A percentile compares a stretch with the other conserved stretches of the same genome.
Evolutionary conservation across 2,113 vertebrate genomes (phyloP).

Genomic region (Chaetura pelagica): DNA sequence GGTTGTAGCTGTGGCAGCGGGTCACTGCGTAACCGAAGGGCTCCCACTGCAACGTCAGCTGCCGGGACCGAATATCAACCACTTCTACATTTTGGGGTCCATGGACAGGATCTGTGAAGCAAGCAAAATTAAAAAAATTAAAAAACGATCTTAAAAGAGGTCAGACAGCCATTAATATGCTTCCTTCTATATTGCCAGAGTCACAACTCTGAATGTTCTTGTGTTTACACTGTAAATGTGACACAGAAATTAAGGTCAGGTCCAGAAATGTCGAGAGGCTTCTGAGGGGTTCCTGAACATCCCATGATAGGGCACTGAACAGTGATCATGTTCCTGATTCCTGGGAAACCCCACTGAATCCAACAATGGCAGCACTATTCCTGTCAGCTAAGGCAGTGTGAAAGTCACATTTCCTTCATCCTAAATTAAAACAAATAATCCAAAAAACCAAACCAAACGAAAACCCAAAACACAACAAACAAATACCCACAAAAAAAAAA

Average conservation of each 20-base stretch:
- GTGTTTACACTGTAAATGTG: not conserved
- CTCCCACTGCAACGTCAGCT: slow-evolving; percentile 96
- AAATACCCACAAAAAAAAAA: not conserved
- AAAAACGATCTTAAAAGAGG: not conserved
- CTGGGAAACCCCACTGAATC: not conserved
- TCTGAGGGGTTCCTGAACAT: not conserved
- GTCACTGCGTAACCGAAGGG: slow-evolving; percentile 94
- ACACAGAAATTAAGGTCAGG: not conserved
- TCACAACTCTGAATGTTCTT: not conserved
- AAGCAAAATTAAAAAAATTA: not conserved
- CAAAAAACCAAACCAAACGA: too few relatives aligned
- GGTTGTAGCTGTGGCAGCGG: slow-evolving; percentile 97
- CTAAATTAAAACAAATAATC: not conserved
- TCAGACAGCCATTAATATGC: fast-evolving
- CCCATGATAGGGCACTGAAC: fast-evolving
- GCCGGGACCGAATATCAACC: slow-evolving; percentile 91
- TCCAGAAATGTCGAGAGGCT: not conserved
- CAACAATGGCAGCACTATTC: fast-evolving
- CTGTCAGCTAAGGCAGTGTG: not conserved
- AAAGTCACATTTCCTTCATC: not conserved
- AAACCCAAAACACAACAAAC: too few relatives aligned
- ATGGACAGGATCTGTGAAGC: slow-evolving; percentile 88
- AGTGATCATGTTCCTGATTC: not conserved
- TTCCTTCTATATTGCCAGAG: not conserved
- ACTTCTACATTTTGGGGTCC: slow-evolving; percentile 94